These are phyloP conservation scores for Eueremaeus valkanovi DNA, from an alignment of 2,888 invertebrate species.

Conservation along the genomic window DNA sequence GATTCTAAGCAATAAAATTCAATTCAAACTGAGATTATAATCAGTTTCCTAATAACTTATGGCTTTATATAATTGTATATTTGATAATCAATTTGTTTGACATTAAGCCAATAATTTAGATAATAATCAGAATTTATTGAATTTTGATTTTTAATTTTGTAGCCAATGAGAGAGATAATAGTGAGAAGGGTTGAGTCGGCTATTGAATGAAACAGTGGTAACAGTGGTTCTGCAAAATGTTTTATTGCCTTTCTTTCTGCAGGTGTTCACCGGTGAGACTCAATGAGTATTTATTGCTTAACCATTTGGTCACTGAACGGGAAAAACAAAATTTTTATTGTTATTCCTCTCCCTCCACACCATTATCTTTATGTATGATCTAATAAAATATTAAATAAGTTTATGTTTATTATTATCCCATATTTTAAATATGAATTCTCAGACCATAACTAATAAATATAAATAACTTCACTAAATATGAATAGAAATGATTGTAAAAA, in stretches of 20 bases:
- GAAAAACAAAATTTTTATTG: not conserved
- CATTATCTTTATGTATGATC: not conserved
- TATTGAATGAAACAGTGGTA: not conserved
- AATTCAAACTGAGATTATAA: too few relatives aligned
- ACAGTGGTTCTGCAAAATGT: constrained; percentile 4
- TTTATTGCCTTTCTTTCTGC: not conserved
- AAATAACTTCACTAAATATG: too few relatives aligned
- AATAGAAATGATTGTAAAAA: not conserved
- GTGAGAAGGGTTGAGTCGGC: not conserved
- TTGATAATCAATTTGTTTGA: too few relatives aligned
- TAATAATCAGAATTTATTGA: too few relatives aligned
- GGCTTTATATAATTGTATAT: too few relatives aligned
- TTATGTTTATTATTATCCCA: not conserved
- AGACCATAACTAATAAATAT: too few relatives aligned
- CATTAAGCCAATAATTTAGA: not conserved
- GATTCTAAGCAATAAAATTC: too few relatives aligned
- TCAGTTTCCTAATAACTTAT: too few relatives aligned
- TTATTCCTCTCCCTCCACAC: not conserved
- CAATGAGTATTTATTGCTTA: not conserved
- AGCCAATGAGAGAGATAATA: not conserved
- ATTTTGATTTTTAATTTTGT: not conserved
- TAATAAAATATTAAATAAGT: not conserved
- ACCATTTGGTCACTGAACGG: constrained; percentile 10
- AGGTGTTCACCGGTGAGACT: constrained; percentile 1
- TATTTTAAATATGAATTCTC: not conserved